Conservation (phyloP, 2,888 invertebrate species). For the Machimus rusticus region DNA sequence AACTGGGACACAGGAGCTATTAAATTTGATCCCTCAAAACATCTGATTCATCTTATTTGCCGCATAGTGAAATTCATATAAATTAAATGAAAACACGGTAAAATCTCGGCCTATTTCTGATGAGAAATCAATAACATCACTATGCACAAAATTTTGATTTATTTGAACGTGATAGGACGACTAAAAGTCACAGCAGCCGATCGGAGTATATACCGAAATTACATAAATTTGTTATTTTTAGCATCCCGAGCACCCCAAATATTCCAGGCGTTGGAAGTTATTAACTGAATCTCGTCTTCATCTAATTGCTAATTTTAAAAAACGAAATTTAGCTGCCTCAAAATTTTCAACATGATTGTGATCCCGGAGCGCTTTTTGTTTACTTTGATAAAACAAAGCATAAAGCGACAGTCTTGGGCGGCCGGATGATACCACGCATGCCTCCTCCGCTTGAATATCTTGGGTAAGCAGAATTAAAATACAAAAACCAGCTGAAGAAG, state of each 20-base stretch:
- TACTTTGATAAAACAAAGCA: neutral
- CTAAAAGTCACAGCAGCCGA: conserved; percentile 7
- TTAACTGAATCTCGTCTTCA: neutral
- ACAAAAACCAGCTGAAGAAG: neutral
- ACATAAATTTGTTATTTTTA: neutral
- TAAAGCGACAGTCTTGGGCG: neutral
- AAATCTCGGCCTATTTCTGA: neutral
- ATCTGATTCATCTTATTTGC: neutral
- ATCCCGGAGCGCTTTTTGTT: neutral
- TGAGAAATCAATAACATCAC: neutral
- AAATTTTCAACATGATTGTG: neutral
- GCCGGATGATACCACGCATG: neutral
- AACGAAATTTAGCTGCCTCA: neutral
- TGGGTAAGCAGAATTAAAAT: neutral
- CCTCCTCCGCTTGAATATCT: neutral
- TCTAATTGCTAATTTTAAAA: neutral
- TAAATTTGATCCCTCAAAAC: neutral
- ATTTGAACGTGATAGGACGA: neutral
- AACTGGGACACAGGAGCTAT: neutral
- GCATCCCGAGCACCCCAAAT: neutral
- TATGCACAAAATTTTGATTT: conserved; percentile 3
- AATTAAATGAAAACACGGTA: neutral
- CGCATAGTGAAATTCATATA: neutral
- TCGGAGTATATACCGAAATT: neutral
- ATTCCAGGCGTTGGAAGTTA: neutral